phyloP scores from a whole-genome alignment of 2,888 invertebrate species.

The Teinopalpus imperialis region DNA sequence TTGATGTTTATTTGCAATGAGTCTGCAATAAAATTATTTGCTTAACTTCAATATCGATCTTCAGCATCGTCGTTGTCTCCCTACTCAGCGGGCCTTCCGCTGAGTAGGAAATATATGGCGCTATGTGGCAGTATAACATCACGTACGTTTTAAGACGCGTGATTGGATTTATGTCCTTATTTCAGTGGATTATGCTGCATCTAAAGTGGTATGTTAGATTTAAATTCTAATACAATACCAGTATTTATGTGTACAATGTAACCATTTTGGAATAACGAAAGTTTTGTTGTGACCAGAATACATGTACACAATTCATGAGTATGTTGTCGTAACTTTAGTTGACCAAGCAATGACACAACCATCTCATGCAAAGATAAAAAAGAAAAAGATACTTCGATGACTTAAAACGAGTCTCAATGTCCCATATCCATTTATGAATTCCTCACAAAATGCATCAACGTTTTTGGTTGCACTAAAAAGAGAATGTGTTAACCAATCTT shows the following conservation, averaged over 20 bases:
- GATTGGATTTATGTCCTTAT: conserved; percentile 11
- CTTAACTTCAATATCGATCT: too few relatives aligned
- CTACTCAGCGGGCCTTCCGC: too few relatives aligned
- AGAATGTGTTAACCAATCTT: conserved; percentile 4
- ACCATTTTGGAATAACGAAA: conserved; percentile 18
- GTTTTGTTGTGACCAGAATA: conserved; percentile 11
- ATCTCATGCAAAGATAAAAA: too few relatives aligned
- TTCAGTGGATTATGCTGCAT: neutral
- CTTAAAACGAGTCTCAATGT: too few relatives aligned
- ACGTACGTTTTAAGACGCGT: conserved; percentile 7
- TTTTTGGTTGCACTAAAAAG: neutral
- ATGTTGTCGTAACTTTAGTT: too few relatives aligned
- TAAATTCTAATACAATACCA: conserved; percentile 10
- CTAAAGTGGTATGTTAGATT: conserved; percentile 2
- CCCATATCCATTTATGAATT: neutral
- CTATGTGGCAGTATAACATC: too few relatives aligned
- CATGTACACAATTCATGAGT: neutral
- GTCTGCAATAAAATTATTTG: conserved; percentile 2
- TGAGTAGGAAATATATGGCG: too few relatives aligned
- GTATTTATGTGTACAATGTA: conserved; percentile 5
- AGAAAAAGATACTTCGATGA: too few relatives aligned
- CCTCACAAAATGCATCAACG: neutral
- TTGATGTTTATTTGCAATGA: conserved; percentile 39
- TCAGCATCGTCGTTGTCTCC: too few relatives aligned
- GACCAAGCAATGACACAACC: too few relatives aligned